Evolutionary conservation across 2,797 vertebrate genomes (phyloP), one percentile per base, ranked within the genome.

Genomic region (Mionectes olivaceus): DNA sequence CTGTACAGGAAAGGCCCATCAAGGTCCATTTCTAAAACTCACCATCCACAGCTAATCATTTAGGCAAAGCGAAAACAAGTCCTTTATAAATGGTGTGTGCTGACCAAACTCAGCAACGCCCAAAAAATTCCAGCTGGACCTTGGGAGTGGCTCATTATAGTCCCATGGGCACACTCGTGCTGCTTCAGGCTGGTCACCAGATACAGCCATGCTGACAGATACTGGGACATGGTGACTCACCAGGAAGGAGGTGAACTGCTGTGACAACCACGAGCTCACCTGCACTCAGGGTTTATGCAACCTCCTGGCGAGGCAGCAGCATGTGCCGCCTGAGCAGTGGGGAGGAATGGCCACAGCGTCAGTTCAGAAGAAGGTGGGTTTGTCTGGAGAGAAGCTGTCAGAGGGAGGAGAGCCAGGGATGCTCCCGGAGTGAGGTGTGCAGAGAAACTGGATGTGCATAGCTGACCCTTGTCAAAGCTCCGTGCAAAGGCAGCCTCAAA

Each of bases 191-290:
- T 81, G 88, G 87, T 44, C 69, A 68, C 39, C 87, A 94, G 86
- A 56, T 82, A 53, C 33, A 85, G 68, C 78, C 41, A 44, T 18
- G 19, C n/a, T 2, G 43, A 46, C 84, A 69, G 92, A 90, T 96
- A 83, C 92, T 92, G 89, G 92, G 92, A 55, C 76, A 27, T 0
- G 0, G 79, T 97, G 95, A 96, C 87, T 96, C 92, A 95, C 44
- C 2, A 8, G 89, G 87, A 90, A 85, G 89, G 78, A 90, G 93
- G 24, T 0, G 4, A 89, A 55, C 55, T 41, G 91, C 69, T 4
- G 2, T 3, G 2, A 55, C 89, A 74, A 74, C 77, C 67, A 43
- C 3, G 4, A 70, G 93, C 93, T 94, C 52, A 67, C 64, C 82
- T 52, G 75, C n/a, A 10, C 70, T 19, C 39, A 21, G 30, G 50